Base-by-base conservation (phyloP, 2,888 invertebrate species). In the Pseudococcus longispinus region DNA sequence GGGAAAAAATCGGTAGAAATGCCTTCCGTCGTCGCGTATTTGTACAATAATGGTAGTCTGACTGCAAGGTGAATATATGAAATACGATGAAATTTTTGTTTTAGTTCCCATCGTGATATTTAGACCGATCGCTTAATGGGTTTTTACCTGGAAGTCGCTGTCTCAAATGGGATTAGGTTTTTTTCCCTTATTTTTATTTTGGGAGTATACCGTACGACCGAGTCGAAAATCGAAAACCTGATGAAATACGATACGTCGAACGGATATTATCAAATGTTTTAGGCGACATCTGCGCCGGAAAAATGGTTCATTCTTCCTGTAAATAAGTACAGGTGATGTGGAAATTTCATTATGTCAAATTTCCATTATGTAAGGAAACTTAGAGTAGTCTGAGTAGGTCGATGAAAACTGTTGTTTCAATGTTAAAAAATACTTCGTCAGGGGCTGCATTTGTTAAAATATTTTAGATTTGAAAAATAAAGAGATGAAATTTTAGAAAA, bases 161-260 rank as follows among this genome's bases (percentile, higher is more conserved):
- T 65, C 65, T 65, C 8, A 5, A 18, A 60, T 46, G 15, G 15
- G 44, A 46, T 13, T 51, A 51, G 44, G 44, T 0, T 46, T 51
- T n/a, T 51, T 51, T 51, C 13, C 13, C 44, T 60, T 60, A 13
- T 4, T 70, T 70, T 29, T 70, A 29, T 29, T 70, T 70, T 18
- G 70, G n/a, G 70, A n/a, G n/a, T n/a, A n/a, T 6, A 70, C 20
- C 15, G 3, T 3, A 46, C n/a, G 70, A 70, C 26, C 15, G 26
- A 29, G 70, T 70, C 70, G 32, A 80, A 80, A 80, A 80, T 80
- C 20, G 77, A 42, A 80, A 80, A 80, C 77, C 42, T 80, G 77
- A 80, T 42, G 77, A 80, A 80, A 80, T 80, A 42, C 20, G 77
- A 80, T 80, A 80, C 20, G 29, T 15, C 32, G 13, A 80, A 80